Conservation (phyloP, 2,888 invertebrate genomes). For the Brachyopa scutellaris region DNA sequence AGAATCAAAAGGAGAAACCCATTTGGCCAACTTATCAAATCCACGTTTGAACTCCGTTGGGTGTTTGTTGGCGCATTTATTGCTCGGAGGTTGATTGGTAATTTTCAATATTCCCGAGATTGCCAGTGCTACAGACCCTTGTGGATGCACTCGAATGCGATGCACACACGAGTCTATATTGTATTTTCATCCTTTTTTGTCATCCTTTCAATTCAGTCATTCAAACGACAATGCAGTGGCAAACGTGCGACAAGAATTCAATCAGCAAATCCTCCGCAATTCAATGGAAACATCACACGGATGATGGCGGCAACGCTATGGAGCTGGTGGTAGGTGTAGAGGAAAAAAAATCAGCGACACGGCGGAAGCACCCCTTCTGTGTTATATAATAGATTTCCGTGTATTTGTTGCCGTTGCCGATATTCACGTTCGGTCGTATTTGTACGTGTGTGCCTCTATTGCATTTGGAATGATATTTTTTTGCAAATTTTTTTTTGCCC, state of each 20-base stretch:
- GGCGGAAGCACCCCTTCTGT: no score
- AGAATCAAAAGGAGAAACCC: background rate
- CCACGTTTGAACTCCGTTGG: conserved; percentile 35
- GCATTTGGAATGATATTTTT: conserved; percentile 27
- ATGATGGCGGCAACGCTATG: conserved; percentile 10
- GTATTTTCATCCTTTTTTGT: conserved; percentile 2
- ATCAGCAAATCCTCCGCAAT: conserved; percentile 70
- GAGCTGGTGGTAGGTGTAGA: background rate
- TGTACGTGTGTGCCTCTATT: conserved; percentile 37
- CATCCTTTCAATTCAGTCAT: conserved; percentile 16
- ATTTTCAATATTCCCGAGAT: conserved; percentile 68
- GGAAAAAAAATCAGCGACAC: no score
- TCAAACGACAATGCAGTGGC: conserved; percentile 68
- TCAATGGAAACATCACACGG: conserved; percentile 64
- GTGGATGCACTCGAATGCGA: conserved; percentile 48
- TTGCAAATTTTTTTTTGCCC: conserved; percentile 2
- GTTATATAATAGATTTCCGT: conserved; percentile 68
- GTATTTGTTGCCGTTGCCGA: conserved; percentile 46
- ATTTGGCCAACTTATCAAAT: conserved; percentile 52
- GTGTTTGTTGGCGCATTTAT: conserved; percentile 57
- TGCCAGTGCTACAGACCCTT: conserved; percentile 18
- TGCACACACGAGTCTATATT: conserved; percentile 17
- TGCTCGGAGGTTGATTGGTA: conserved; percentile 63
- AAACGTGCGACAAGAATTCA: conserved; percentile 72
- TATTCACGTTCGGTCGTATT: conserved; percentile 29